A percentile compares a stretch with the other conserved stretches of the same genome.
Evolutionary conservation across 1,140 invertebrate species (phyloP).

Genomic region (Sipha flava): DNA sequence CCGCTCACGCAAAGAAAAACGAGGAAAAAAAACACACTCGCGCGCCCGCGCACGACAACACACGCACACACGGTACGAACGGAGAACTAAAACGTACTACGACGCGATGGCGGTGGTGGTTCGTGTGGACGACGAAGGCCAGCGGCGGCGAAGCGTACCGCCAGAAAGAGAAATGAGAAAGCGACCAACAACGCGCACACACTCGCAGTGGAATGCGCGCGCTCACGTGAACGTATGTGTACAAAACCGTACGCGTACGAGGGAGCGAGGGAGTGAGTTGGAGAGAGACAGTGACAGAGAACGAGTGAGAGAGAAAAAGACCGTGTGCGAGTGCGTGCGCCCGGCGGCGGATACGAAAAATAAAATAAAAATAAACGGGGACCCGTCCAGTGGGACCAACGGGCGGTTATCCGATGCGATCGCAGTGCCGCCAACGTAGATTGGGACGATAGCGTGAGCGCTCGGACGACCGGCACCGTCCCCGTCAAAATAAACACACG

Average conservation of each 20-base stretch:
- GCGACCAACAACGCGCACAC: not conserved
- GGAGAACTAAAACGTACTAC: not conserved
- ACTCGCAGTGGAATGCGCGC: slow-evolving; percentile 3
- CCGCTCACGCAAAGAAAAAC: not conserved
- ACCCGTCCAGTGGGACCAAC: slow-evolving; percentile 22
- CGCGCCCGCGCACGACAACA: too few species aligned
- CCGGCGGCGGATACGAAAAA: not conserved
- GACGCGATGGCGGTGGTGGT: not conserved
- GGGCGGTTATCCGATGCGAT: slow-evolving; percentile 14
- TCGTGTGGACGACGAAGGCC: not conserved
- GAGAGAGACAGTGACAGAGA: not conserved
- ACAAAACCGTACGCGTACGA: not conserved
- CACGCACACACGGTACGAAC: not conserved
- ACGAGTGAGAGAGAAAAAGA: too few species aligned
- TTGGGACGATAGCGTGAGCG: not conserved
- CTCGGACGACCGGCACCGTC: not conserved
- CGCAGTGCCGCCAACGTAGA: slow-evolving; percentile 20
- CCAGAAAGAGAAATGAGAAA: slow-evolving; percentile 33
- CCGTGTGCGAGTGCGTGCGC: not conserved
- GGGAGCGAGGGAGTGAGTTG: too few species aligned
- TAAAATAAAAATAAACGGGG: not conserved
- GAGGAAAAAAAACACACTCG: not conserved
- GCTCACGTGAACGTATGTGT: not conserved
- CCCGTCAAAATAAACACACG: slow-evolving; percentile 15
- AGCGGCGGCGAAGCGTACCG: slow-evolving; percentile 13